A percentile compares a stretch with the other conserved stretches of the same genome.
These are phyloP conservation scores for Sebastes vulpes DNA, from an alignment of 2,797 vertebrate species.

Conservation along the genomic window DNA sequence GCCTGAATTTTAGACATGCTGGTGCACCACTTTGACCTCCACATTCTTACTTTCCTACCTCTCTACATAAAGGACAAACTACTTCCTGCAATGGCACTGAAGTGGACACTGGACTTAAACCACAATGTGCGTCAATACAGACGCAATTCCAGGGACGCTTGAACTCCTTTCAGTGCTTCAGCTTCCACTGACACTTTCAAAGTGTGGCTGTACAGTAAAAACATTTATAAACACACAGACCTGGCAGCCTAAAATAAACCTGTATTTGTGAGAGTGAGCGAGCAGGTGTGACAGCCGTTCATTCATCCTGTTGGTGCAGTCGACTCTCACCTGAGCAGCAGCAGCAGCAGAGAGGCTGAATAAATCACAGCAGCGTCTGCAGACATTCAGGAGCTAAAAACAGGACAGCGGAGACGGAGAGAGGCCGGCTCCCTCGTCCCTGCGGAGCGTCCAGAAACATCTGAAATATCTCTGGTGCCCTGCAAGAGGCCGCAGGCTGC, in stretches of 20 bases:
- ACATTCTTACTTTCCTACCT: not conserved
- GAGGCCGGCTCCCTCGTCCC: slow-evolving; percentile 17
- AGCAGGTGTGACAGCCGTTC: slow-evolving; percentile 45
- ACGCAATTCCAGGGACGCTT: not conserved
- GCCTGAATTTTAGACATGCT: not conserved
- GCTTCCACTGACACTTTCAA: not conserved
- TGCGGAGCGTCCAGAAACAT: slow-evolving; percentile 7
- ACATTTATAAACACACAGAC: not conserved
- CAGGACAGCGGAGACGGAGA: slow-evolving; percentile 47
- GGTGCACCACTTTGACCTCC: not conserved
- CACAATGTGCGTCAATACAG: no score
- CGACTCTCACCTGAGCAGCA: slow-evolving; percentile 55
- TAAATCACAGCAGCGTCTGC: slow-evolving; percentile 66
- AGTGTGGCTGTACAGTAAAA: not conserved
- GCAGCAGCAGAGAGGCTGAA: slow-evolving; percentile 38
- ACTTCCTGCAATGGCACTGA: no score
- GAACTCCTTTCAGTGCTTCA: not conserved
- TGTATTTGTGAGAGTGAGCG: not conserved
- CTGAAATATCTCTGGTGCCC: slow-evolving; percentile 55
- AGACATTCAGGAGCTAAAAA: slow-evolving; percentile 64
- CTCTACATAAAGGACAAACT: not conserved
- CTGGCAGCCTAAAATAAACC: slow-evolving; percentile 24
- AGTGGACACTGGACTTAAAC: no score
- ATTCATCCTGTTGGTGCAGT: slow-evolving; percentile 34
- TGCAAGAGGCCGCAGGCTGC: slow-evolving; percentile 28